phyloP scores from a whole-genome alignment of 2,113 vertebrate genomes.

The Echinops telfairi region DNA sequence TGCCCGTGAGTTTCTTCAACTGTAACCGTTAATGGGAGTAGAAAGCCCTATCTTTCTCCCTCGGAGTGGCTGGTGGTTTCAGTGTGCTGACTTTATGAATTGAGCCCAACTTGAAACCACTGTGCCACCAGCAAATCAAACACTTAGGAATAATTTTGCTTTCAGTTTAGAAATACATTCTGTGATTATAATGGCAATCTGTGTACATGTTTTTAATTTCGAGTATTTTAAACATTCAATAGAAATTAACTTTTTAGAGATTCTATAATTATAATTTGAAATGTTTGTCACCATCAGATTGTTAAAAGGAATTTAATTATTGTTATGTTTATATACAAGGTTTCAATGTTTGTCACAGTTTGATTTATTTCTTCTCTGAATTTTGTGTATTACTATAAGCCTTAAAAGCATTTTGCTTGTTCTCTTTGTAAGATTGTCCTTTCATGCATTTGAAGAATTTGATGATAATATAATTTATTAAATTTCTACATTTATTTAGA shows the following conservation, averaged over 20 bases:
- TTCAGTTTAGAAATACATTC: conserved; percentile 37
- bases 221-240: conserved; percentile 24
- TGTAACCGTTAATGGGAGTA: too few relatives aligned
- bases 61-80: too few relatives aligned
- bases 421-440: conserved; percentile 39
- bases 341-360: conserved; percentile 40
- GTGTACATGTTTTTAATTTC: conserved; percentile 1
- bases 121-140: background rate
- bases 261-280: conserved; percentile 43
- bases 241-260: conserved; percentile 28
- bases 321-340: background rate
- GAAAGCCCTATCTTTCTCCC: too few relatives aligned
- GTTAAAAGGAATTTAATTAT: background rate
- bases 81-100: too few relatives aligned
- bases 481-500: conserved; percentile 26
- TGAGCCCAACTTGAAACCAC: too few relatives aligned
- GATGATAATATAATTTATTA: conserved; percentile 8
- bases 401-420: conserved; percentile 44
- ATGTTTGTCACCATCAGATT: conserved; percentile 45
- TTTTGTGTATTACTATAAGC: conserved; percentile 9
- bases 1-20: too few relatives aligned
- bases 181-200: conserved; percentile 24
- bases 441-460: too few relatives aligned
- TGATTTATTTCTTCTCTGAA: conserved; percentile 43
- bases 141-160: background rate